phyloP scores from a whole-genome alignment of 2,113 vertebrate species.

The Sisor rabdophorus region DNA sequence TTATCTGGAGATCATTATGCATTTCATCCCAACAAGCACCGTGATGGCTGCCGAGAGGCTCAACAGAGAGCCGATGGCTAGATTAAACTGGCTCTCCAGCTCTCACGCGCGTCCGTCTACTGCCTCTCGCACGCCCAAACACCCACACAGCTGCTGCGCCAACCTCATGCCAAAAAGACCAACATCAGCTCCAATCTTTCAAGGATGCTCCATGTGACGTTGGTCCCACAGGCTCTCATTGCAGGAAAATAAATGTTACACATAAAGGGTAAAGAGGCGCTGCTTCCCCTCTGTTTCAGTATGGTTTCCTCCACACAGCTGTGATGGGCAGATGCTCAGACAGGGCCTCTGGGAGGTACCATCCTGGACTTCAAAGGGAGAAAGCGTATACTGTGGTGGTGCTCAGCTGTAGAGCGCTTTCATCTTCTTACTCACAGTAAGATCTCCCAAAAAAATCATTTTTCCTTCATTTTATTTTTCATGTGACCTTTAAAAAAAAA shows the following conservation, averaged over 20 bases:
- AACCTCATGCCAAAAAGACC: slow-evolving; percentile 18
- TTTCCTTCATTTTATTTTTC: not conserved
- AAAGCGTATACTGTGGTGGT: not conserved
- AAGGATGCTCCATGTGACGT: slow-evolving; percentile 20
- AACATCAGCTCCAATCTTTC: not conserved
- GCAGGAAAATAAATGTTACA: slow-evolving; percentile 39
- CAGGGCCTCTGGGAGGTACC: slow-evolving; percentile 39
- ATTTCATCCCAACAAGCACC: slow-evolving; percentile 61
- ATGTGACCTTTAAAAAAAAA: slow-evolving; percentile 28
- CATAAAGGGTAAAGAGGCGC: slow-evolving; percentile 26
- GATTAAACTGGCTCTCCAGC: slow-evolving; percentile 60
- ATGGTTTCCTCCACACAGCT: slow-evolving; percentile 29
- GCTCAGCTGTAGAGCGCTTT: slow-evolving; percentile 31
- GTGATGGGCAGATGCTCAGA: slow-evolving; percentile 37
- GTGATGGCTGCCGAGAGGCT: slow-evolving; percentile 55
- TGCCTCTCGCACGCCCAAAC: slow-evolving; percentile 29
- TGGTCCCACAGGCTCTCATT: slow-evolving; percentile 24
- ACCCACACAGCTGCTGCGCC: slow-evolving; percentile 26
- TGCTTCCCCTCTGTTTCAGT: slow-evolving; percentile 5
- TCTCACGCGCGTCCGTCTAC: slow-evolving; percentile 44
- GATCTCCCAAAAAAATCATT: not conserved
- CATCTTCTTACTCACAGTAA: slow-evolving; percentile 18
- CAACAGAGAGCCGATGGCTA: slow-evolving; percentile 52
- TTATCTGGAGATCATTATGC: slow-evolving; percentile 63
- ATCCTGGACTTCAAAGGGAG: slow-evolving; percentile 37